These are phyloP conservation scores for Bombyx huttoni DNA, from an alignment of 2,888 invertebrate species.

Conservation along the genomic window DNA sequence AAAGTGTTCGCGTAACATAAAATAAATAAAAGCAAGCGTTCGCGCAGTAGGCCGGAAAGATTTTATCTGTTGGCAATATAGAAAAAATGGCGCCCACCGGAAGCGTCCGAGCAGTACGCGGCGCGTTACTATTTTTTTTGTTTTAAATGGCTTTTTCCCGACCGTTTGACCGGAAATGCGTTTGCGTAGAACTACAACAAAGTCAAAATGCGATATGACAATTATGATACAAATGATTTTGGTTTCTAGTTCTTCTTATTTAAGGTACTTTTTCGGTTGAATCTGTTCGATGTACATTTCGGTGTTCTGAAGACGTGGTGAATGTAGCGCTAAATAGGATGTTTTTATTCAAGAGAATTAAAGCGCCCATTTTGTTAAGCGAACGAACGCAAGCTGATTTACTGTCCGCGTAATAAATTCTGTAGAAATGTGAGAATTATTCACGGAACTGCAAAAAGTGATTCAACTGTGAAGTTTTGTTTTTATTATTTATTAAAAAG, in stretches of 20 bases:
- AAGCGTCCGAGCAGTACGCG: constrained; percentile 70
- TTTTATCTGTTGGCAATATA: constrained; percentile 73
- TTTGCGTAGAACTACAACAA: constrained; percentile 64
- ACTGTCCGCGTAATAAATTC: constrained; percentile 62
- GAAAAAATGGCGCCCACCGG: constrained; percentile 74
- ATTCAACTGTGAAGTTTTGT: constrained; percentile 13
- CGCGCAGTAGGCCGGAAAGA: constrained; percentile 71
- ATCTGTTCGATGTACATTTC: constrained; percentile 20
- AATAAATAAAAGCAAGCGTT: constrained; percentile 58
- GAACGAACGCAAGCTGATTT: constrained; percentile 63
- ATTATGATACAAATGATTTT: constrained; percentile 41
- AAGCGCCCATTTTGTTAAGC: constrained; percentile 65
- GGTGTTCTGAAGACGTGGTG: constrained; percentile 39
- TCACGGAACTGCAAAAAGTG: constrained; percentile 29
- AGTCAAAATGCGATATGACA: constrained; percentile 45
- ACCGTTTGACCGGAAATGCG: constrained; percentile 70
- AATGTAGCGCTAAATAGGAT: constrained; percentile 68
- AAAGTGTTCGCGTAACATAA: constrained; percentile 53
- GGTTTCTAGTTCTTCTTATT: constrained; percentile 30
- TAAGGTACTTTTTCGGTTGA: constrained; percentile 35
- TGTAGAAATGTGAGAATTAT: constrained; percentile 45
- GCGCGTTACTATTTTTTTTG: constrained; percentile 71
- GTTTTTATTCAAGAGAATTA: constrained; percentile 69
- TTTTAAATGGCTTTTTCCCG: constrained; percentile 73
- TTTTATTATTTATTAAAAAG: too few relatives aligned